Base-by-base conservation (phyloP, 2,888 invertebrate species). In the Caprella mutica region DNA sequence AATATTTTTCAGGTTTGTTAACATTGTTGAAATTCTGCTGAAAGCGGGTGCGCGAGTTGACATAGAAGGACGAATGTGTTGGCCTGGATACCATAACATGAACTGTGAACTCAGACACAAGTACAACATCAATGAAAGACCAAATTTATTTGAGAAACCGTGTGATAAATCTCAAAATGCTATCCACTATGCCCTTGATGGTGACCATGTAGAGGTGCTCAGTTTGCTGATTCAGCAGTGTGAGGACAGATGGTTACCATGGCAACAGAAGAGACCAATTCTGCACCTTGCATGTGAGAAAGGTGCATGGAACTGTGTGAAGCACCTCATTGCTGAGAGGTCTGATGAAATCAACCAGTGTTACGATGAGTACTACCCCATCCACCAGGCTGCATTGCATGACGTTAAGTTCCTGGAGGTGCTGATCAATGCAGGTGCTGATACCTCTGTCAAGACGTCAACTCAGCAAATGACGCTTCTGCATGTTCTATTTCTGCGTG, bases 321-420 rank as follows among this genome's bases (percentile, higher is more conserved):
- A 81, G 68, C 81, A 80, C 68, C 71, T 84, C 59, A 79, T 83
- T 8, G 76, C 78, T 2, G 80, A 81, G 65, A 70, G 83, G 39
- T 78, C 80, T 35, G 82, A 82, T 66, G 83, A 83, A 72, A 81
- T 84, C 46, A 82, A 83, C 71, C 77, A 81, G 61, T 78, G 82
- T 57, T 82, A 80, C 71, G 83, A 84, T 69, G 85, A 84, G 72
- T 84, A 84, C 71, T 84, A 82, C 71, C 85, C 85, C n/a, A 81
- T 85, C 58, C 82, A 85, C 71, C 82, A 83, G 65, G 75, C 84
- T 14, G 83, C 83, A 19, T 75, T 83, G 26, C 84, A 85, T 70
- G 83, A 84, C 65, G 78, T 80, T 48, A 78, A 81, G 68, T 84
- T 84, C 71, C 74, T 83, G 2, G 71, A 71, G 52, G 67, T 72